A percentile compares a stretch with the other conserved stretches of the same genome.
Evolutionary conservation across 2,888 invertebrate genomes (phyloP).

Genomic region (Dendrolimus houi): DNA sequence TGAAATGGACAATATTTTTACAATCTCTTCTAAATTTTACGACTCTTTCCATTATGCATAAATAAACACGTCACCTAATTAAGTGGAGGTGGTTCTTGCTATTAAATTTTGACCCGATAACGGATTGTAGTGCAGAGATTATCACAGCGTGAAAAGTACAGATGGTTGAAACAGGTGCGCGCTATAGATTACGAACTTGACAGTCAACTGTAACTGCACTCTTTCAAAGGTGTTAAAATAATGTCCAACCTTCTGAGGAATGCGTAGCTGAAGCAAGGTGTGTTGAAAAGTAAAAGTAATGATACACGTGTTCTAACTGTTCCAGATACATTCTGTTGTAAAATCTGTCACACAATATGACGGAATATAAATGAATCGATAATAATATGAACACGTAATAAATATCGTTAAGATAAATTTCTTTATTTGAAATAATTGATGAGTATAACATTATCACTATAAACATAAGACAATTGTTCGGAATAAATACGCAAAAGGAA

Average conservation of each 20-base stretch:
- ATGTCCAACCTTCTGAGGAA: neutral
- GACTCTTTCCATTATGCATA: neutral
- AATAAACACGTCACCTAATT: neutral
- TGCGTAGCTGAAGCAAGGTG: conserved; percentile 1
- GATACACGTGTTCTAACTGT: neutral
- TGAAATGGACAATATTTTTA: too few species aligned
- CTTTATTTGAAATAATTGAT: too few species aligned
- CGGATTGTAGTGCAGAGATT: conserved; percentile 1
- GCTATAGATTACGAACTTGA: neutral
- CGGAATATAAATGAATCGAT: too few species aligned
- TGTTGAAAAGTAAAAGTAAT: neutral
- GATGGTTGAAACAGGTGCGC: conserved; percentile 10
- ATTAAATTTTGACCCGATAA: neutral
- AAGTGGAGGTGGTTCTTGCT: conserved; percentile 4
- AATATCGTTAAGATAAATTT: too few species aligned
- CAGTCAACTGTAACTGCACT: neutral
- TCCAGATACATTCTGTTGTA: neutral
- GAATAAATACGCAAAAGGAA: too few species aligned
- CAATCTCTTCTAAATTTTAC: too few species aligned
- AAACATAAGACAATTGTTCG: too few species aligned
- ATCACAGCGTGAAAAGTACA: conserved; percentile 4
- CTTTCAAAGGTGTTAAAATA: neutral
- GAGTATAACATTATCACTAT: too few species aligned
- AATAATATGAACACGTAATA: too few species aligned
- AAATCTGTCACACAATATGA: too few species aligned